These are phyloP conservation scores for Syrrhaptes paradoxus DNA, from an alignment of 2,113 vertebrate genomes.

Conservation along the genomic window DNA sequence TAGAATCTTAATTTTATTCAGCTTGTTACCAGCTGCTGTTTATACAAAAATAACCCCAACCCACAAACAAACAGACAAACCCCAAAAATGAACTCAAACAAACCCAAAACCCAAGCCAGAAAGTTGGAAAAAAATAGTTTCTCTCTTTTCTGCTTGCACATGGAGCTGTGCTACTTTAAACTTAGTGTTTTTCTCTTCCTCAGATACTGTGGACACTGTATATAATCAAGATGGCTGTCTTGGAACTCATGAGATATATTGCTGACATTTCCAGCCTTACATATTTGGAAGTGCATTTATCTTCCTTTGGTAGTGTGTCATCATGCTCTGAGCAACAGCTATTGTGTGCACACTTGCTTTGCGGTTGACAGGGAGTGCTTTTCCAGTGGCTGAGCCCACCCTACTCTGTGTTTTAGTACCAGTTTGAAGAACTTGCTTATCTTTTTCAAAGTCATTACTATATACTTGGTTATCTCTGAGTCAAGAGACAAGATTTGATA, in stretches of 20 bases:
- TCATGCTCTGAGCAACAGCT: conserved; percentile 24
- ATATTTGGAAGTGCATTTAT: conserved; percentile 63
- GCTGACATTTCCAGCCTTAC: conserved; percentile 19
- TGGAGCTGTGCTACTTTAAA: background rate
- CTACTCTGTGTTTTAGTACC: background rate
- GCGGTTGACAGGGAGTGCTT: background rate
- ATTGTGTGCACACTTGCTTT: background rate
- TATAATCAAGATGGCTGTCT: conserved; percentile 12
- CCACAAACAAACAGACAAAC: background rate
- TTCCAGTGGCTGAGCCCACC: conserved; percentile 16
- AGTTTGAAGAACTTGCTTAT: background rate
- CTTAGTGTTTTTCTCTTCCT: background rate
- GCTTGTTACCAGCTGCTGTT: background rate
- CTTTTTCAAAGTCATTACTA: background rate
- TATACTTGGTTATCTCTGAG: background rate
- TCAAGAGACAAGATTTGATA: background rate
- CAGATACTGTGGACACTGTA: background rate
- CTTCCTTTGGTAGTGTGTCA: conserved; percentile 66
- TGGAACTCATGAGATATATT: conserved; percentile 40
- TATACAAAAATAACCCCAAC: background rate
- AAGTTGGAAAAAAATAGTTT: background rate
- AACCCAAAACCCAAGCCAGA: background rate
- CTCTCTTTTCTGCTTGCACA: background rate
- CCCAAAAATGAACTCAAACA: background rate
- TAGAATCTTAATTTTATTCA: background rate